Evolutionary conservation across 2,888 invertebrate species (phyloP).

Genomic region (Dicyrtoma fusca): DNA sequence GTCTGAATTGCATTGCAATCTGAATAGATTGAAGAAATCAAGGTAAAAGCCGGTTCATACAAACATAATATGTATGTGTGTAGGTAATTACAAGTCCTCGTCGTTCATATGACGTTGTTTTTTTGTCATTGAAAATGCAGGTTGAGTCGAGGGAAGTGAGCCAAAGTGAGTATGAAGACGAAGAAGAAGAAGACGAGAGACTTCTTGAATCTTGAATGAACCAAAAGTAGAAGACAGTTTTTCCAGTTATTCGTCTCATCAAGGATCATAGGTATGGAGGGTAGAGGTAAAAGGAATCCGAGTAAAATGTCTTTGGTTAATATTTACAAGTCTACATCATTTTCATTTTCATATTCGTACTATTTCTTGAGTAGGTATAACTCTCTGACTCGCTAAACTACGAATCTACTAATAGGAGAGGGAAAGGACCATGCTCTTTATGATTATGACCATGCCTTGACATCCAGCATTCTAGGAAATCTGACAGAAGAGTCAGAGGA

Average conservation of each 20-base stretch:
- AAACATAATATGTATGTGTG: too few species aligned
- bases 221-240: constrained; percentile 18
- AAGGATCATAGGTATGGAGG: constrained; percentile 6
- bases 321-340: not conserved
- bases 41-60: not conserved
- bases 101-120: too few species aligned
- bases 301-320: constrained; percentile 18
- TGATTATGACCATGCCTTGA: too few species aligned
- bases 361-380: too few species aligned
- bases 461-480: not conserved
- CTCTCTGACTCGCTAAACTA: too few species aligned
- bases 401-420: too few species aligned
- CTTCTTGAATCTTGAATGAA: not conserved
- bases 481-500: not conserved
- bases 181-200: constrained; percentile 6
- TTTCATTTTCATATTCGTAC: not conserved
- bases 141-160: not conserved
- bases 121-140: too few species aligned
- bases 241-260: constrained; percentile 22
- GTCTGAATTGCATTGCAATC: not conserved
- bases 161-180: not conserved
- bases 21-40: constrained; percentile 16
- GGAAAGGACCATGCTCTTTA: too few species aligned
- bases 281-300: constrained; percentile 5
- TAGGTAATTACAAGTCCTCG: too few species aligned